Conservation (phyloP, 2,113 vertebrate genomes). For the Dicerorhinus sumatrensis region DNA sequence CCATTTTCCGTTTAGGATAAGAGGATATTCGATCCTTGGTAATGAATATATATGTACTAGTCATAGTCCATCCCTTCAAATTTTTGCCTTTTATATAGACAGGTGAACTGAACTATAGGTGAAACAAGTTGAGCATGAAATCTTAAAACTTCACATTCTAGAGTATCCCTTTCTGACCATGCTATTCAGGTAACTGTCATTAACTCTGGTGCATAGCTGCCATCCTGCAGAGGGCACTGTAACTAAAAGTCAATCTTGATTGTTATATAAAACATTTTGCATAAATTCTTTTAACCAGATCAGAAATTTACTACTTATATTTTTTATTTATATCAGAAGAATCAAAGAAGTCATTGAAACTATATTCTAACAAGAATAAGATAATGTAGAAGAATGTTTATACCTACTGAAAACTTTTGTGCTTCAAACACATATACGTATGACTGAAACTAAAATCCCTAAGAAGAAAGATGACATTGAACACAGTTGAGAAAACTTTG, state of each 20-base stretch:
- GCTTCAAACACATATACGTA: slow-evolving; percentile 1
- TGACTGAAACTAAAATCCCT: slow-evolving; percentile 40
- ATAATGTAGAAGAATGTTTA: neutral
- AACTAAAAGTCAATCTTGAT: neutral
- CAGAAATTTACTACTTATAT: neutral
- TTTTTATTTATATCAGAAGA: slow-evolving; percentile 14
- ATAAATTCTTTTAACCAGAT: neutral
- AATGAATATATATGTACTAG: neutral
- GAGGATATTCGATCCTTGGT: neutral
- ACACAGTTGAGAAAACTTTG: neutral
- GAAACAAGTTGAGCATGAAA: slow-evolving; percentile 36
- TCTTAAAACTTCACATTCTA: neutral
- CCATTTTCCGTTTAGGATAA: slow-evolving; percentile 59
- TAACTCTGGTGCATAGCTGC: neutral
- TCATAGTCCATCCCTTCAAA: neutral
- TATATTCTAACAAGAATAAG: slow-evolving; percentile 18
- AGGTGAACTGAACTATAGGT: neutral
- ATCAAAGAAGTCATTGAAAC: neutral
- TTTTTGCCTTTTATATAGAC: neutral
- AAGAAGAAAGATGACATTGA: slow-evolving; percentile 14
- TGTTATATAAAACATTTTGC: neutral
- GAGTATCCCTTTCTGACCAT: neutral
- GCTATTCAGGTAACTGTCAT: neutral
- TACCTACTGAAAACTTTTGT: slow-evolving; percentile 9
- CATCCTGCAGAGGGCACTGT: slow-evolving; percentile 63